Conservation (phyloP, 1,140 invertebrate species). For the Hyles euphorbiae region DNA sequence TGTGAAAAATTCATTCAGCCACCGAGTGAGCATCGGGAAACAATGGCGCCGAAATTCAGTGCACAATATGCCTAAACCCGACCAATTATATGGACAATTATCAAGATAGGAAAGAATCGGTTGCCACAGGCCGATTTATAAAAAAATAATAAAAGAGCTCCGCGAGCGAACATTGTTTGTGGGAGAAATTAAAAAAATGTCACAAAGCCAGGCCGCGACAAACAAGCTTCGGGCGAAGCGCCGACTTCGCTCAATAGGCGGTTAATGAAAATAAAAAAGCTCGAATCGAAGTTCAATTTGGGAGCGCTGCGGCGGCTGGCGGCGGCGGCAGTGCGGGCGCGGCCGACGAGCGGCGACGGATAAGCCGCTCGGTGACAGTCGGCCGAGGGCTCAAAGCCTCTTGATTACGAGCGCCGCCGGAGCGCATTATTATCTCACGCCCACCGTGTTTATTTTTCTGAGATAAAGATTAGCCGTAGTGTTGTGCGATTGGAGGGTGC, state of each 20-base stretch:
- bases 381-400: conserved; percentile 6
- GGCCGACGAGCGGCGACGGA: neutral
- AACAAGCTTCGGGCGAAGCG: conserved; percentile 24
- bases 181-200: conserved; percentile 38
- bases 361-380: conserved; percentile 5
- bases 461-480: conserved; percentile 71
- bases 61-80: conserved; percentile 51
- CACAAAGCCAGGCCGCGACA: conserved; percentile 45
- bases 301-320: neutral
- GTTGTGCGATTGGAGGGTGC: conserved; percentile 63
- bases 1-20: neutral
- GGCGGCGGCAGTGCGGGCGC: no score
- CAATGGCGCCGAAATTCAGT: conserved; percentile 19
- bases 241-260: conserved; percentile 22
- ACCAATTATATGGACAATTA: conserved; percentile 66
- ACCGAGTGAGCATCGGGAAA: neutral
- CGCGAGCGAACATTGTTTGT: conserved; percentile 40
- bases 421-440: conserved; percentile 62
- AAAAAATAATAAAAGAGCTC: conserved; percentile 39
- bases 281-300: conserved; percentile 19
- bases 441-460: conserved; percentile 70
- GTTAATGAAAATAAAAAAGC: conserved; percentile 25
- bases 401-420: conserved; percentile 36
- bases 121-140: conserved; percentile 39
- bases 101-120: conserved; percentile 38